A percentile compares a stretch with the other conserved stretches of the same genome.
phyloP scores from a whole-genome alignment of 92 coral and sea anemone genomes.

The Palythoa caribaeorum region DNA sequence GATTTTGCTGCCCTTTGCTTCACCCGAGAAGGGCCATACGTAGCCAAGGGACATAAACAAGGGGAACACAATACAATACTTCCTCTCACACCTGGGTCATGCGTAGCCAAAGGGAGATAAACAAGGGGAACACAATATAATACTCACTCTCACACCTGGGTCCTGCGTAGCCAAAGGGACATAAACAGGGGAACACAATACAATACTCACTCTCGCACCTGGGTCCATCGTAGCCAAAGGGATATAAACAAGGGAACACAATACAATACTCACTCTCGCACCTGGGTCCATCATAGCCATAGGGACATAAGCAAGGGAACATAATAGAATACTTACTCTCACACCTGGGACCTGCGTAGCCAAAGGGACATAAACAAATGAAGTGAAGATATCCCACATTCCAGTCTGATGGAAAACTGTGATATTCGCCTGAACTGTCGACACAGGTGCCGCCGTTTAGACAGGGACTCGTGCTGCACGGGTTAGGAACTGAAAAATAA shows the following conservation, averaged over 20 bases:
- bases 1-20: too few species aligned
- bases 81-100: too few species aligned
- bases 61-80: too few species aligned
- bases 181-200: constrained; percentile 38
- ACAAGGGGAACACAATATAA: background rate
- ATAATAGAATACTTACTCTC: constrained; percentile 56
- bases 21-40: too few species aligned
- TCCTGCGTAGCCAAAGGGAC: constrained; percentile 73
- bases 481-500: constrained; percentile 78
- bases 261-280: too few species aligned
- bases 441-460: constrained; percentile 89
- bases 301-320: too few species aligned
- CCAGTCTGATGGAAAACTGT: constrained; percentile 94
- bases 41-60: too few species aligned
- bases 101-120: too few species aligned
- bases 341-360: constrained; percentile 74
- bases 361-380: constrained; percentile 72
- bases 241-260: too few species aligned
- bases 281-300: too few species aligned
- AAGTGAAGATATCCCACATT: constrained; percentile 81
- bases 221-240: background rate
- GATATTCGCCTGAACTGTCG: constrained; percentile 89
- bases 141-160: constrained; percentile 75
- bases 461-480: constrained; percentile 89
- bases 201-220: constrained; percentile 72